These are phyloP conservation scores for Sebastes flavidus DNA, from an alignment of 2,797 vertebrate genomes.

Conservation along the genomic window DNA sequence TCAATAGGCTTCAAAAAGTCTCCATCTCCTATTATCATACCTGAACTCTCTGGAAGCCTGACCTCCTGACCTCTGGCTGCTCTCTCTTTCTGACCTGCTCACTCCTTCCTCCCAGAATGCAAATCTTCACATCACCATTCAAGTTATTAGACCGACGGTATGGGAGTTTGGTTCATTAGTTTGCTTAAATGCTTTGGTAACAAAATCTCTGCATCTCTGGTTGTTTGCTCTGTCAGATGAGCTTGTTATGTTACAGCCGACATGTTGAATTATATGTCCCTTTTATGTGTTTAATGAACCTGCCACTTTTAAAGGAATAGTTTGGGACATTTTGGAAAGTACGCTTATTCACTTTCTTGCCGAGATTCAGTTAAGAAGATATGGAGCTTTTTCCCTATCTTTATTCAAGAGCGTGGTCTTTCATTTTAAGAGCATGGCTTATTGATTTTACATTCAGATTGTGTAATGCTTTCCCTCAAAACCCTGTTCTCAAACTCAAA, in stretches of 20 bases:
- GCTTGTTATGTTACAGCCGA: not conserved
- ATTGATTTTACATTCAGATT: too few relatives aligned
- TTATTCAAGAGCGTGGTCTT: too few relatives aligned
- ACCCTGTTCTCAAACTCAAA: too few relatives aligned
- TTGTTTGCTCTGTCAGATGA: not conserved
- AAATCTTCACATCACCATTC: slow-evolving; percentile 24
- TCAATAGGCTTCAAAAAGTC: slow-evolving; percentile 33
- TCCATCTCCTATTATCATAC: slow-evolving; percentile 40
- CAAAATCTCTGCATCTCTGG: not conserved
- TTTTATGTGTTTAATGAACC: not conserved
- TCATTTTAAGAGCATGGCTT: too few relatives aligned
- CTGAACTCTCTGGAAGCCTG: slow-evolving; percentile 54
- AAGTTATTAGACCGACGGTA: slow-evolving; percentile 4
- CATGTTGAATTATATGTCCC: not conserved
- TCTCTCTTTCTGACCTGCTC: slow-evolving; percentile 6
- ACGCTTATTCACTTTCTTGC: not conserved
- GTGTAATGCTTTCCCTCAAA: too few relatives aligned
- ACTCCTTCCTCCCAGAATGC: slow-evolving; percentile 15
- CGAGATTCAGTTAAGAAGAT: not conserved
- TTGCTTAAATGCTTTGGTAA: slow-evolving; percentile 1
- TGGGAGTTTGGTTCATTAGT: slow-evolving; percentile 4
- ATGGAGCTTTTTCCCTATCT: not conserved
- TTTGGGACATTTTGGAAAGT: not conserved
- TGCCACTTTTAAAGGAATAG: not conserved
- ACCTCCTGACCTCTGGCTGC: slow-evolving; percentile 36